phyloP scores from a whole-genome alignment of 2,113 vertebrate genomes.

The Leptosomus discolor region DNA sequence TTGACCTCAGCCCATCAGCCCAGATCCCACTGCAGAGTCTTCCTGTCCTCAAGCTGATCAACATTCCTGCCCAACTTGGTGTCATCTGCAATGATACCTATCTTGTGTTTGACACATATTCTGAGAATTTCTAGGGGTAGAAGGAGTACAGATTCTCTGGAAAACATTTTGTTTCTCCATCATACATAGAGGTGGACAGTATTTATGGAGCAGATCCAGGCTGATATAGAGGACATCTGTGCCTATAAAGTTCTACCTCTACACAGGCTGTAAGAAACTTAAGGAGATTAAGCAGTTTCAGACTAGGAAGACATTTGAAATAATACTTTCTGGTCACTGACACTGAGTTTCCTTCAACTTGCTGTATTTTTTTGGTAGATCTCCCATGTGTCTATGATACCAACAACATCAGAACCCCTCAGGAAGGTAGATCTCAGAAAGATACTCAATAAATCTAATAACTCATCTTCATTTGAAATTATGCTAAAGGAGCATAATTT shows the following conservation, averaged over 20 bases:
- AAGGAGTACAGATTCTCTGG: neutral
- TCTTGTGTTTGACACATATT: neutral
- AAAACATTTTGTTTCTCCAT: neutral
- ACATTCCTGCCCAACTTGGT: too few relatives aligned
- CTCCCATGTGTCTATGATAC: neutral
- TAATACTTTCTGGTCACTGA: neutral
- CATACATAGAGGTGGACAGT: neutral
- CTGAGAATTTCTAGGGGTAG: neutral
- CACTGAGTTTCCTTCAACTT: neutral
- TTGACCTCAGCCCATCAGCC: too few relatives aligned
- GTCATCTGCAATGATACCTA: too few relatives aligned
- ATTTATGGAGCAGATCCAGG: neutral
- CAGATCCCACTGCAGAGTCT: too few relatives aligned
- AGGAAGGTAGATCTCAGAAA: neutral
- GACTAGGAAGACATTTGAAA: neutral
- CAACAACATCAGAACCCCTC: neutral
- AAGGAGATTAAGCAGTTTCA: neutral
- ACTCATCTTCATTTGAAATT: neutral
- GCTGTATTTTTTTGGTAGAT: neutral
- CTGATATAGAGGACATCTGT: neutral
- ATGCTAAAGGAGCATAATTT: neutral
- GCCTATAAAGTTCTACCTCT: neutral
- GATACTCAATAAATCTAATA: neutral
- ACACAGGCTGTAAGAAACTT: neutral
- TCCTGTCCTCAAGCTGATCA: too few relatives aligned